These are phyloP conservation scores for Dasypogon diadema DNA, from an alignment of 2,888 invertebrate genomes.

Conservation along the genomic window DNA sequence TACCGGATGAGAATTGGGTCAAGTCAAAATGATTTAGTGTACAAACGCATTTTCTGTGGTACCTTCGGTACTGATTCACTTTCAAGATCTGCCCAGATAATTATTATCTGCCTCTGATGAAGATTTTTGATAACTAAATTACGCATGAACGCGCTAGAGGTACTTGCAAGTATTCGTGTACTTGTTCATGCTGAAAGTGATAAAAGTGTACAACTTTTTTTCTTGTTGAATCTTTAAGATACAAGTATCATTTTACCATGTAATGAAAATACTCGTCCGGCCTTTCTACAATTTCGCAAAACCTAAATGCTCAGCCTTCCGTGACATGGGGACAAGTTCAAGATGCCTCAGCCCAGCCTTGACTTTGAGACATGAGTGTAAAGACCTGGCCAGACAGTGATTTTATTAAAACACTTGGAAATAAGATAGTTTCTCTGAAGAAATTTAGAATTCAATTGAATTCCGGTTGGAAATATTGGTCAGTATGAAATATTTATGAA, in stretches of 20 bases:
- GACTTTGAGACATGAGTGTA: slow-evolving; percentile 27
- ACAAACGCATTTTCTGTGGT: neutral
- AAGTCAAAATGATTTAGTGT: slow-evolving; percentile 12
- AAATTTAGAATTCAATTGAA: too few species aligned
- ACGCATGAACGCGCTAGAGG: too few species aligned
- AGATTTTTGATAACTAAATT: slow-evolving; percentile 18
- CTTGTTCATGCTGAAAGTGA: too few species aligned
- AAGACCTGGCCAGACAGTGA: slow-evolving; percentile 8
- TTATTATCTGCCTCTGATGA: neutral
- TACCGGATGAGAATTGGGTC: slow-evolving; percentile 35
- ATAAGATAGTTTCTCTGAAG: too few species aligned
- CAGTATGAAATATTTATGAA: too few species aligned
- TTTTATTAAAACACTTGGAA: too few species aligned
- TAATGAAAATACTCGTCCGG: slow-evolving; percentile 13
- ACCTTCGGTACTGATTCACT: neutral
- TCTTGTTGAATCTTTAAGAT: neutral
- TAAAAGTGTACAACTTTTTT: too few species aligned
- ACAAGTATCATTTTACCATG: too few species aligned
- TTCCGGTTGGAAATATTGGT: too few species aligned
- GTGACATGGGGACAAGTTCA: slow-evolving; percentile 37
- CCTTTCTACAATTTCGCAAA: slow-evolving; percentile 34
- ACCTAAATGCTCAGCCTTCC: slow-evolving; percentile 39
- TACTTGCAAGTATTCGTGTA: too few species aligned
- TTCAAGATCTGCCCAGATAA: slow-evolving; percentile 14
- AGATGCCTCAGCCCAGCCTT: slow-evolving; percentile 29